Conservation (phyloP, 2,113 vertebrate genomes). For the Tapirus terrestris region DNA sequence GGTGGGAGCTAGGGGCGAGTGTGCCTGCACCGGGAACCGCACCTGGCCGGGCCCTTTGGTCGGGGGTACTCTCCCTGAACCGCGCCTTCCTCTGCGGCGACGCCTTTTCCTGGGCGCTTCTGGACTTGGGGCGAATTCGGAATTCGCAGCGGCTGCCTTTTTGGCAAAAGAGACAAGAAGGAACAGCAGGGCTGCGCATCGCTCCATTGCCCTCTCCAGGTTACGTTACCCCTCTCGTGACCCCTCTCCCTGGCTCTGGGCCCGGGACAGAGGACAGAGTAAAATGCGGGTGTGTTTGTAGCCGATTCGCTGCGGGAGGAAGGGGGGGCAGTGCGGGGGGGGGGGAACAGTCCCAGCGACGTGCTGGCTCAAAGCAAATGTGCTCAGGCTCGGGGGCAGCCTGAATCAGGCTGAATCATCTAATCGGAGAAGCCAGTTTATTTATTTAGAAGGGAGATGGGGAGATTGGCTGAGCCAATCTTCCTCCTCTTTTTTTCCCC, state of each 20-base stretch:
- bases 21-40: rapidly evolving
- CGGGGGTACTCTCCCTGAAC: not conserved
- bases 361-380: too few species aligned
- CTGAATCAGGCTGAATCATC: too few species aligned
- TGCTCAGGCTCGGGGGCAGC: not conserved
- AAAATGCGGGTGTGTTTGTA: not conserved
- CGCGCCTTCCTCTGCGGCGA: not conserved
- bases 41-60: rapidly evolving
- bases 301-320: rapidly evolving
- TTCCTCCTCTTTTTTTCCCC: too few species aligned
- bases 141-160: not conserved
- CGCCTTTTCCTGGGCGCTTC: not conserved
- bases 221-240: too few species aligned
- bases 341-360: not conserved
- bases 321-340: not conserved
- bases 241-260: rapidly evolving
- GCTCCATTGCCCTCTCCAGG: not conserved
- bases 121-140: not conserved
- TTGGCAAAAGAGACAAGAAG: not conserved
- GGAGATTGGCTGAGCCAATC: too few species aligned
- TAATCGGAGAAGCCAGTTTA: too few species aligned
- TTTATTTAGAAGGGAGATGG: too few species aligned
- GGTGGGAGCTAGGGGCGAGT: not conserved
- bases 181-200: not conserved
- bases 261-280: rapidly evolving